Conservation (phyloP, 2,113 vertebrate genomes). For the Spea bombifrons region DNA sequence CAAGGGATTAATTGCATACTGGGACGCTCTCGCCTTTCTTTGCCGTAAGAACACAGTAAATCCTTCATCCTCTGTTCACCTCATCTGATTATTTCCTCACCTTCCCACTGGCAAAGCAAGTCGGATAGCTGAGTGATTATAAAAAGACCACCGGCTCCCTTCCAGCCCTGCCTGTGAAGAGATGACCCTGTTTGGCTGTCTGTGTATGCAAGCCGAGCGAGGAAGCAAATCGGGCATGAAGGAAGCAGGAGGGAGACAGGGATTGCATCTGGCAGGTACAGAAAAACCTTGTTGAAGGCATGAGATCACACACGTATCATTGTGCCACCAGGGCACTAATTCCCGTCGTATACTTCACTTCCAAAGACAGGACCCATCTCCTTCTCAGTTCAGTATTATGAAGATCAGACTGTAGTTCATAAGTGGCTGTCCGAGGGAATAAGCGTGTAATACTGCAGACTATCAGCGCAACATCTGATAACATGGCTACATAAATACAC, state of each 20-base stretch:
- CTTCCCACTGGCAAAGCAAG: conserved; percentile 41
- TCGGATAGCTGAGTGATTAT: conserved; percentile 30
- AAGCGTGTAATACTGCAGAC: background rate
- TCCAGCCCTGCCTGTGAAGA: conserved; percentile 30
- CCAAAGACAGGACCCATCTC: conserved; percentile 24
- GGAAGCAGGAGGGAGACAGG: conserved; percentile 22
- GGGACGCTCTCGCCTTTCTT: background rate
- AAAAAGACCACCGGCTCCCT: conserved; percentile 38
- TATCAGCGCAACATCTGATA: no score
- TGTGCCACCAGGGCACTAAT: conserved; percentile 28
- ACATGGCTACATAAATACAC: no score
- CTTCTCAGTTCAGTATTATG: background rate
- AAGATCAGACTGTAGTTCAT: background rate
- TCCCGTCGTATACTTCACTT: background rate
- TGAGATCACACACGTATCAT: conserved; percentile 23
- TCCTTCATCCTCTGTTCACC: background rate
- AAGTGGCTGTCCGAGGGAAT: background rate
- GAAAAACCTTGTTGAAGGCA: conserved; percentile 39
- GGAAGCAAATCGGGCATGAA: conserved; percentile 38
- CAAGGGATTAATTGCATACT: background rate
- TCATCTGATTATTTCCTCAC: conserved; percentile 6
- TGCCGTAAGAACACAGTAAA: conserved; percentile 6
- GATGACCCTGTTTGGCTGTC: conserved; percentile 26
- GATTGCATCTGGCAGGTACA: conserved; percentile 41
- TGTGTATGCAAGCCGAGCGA: conserved; percentile 22